These are phyloP conservation scores for Synanceia verrucosa DNA, from an alignment of 2,797 vertebrate species.

Conservation along the genomic window DNA sequence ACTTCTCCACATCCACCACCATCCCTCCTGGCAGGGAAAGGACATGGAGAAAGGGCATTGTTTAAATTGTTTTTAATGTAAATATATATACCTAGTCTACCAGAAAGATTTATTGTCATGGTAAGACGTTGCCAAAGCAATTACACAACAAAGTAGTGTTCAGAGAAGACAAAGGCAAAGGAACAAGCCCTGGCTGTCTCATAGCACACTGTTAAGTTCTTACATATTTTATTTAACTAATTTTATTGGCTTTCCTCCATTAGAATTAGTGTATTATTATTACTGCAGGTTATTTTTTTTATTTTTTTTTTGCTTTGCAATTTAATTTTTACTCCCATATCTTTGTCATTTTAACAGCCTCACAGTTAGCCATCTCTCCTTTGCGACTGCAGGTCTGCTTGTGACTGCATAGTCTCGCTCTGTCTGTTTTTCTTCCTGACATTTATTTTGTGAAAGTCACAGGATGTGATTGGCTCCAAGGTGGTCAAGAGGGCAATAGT, in stretches of 20 bases:
- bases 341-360: conserved; percentile 6
- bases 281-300: conserved; percentile 32
- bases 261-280: conserved; percentile 20
- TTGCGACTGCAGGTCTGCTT: background rate
- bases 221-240: conserved; percentile 32
- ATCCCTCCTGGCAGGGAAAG: conserved; percentile 20
- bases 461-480: conserved; percentile 46
- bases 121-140: conserved; percentile 13
- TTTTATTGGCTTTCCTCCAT: conserved; percentile 44
- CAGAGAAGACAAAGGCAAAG: conserved; percentile 22
- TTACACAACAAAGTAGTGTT: conserved; percentile 22
- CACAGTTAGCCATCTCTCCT: conserved; percentile 7
- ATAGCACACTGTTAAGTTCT: conserved; percentile 20
- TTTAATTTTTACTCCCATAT: conserved; percentile 14
- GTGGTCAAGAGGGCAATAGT: conserved; percentile 47
- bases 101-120: conserved; percentile 17
- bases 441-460: conserved; percentile 63
- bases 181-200: conserved; percentile 18
- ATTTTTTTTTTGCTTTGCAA: conserved; percentile 16
- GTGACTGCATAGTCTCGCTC: background rate
- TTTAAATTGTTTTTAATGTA: conserved; percentile 49
- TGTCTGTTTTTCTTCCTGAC: conserved; percentile 24
- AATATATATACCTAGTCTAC: background rate
- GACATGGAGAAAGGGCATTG: conserved; percentile 46
- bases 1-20: conserved; percentile 12